phyloP scores from a whole-genome alignment of 2,888 invertebrate genomes.

The Aphodius granarius region DNA sequence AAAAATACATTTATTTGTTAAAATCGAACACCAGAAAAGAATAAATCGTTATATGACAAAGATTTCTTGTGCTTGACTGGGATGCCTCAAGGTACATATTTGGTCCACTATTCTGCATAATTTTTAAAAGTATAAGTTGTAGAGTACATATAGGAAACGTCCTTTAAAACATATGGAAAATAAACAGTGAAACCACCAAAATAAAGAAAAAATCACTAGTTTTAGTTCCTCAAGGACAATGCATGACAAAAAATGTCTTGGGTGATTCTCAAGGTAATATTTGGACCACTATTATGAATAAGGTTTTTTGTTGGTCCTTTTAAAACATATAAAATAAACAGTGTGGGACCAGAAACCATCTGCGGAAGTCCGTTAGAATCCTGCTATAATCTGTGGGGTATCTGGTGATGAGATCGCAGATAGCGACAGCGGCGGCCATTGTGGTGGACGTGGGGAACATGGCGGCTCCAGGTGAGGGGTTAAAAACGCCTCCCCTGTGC shows the following conservation, averaged over 20 bases:
- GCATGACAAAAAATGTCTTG: neutral
- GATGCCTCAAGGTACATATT: neutral
- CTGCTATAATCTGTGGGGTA: slow-evolving; percentile 20
- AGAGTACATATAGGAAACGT: neutral
- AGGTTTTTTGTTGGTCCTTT: neutral
- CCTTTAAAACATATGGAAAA: neutral
- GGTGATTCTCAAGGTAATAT: neutral
- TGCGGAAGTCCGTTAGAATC: slow-evolving; percentile 56
- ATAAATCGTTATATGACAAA: neutral
- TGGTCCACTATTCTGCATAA: neutral
- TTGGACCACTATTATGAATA: neutral
- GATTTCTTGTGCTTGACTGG: neutral
- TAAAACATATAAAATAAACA: neutral
- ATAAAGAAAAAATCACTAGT: neutral
- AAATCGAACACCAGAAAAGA: neutral
- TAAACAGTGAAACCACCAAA: neutral
- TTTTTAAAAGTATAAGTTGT: neutral
- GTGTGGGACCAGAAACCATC: slow-evolving; percentile 40
- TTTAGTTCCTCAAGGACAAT: no score
- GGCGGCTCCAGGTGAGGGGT: slow-evolving; percentile 24
- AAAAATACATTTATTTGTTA: slow-evolving; percentile 1
- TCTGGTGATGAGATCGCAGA: neutral
- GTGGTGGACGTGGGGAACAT: slow-evolving; percentile 2
- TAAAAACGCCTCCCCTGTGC: neutral
- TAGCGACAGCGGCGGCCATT: neutral